Base-by-base conservation (phyloP, 2,797 vertebrate genomes). In the Scolopax rusticola region DNA sequence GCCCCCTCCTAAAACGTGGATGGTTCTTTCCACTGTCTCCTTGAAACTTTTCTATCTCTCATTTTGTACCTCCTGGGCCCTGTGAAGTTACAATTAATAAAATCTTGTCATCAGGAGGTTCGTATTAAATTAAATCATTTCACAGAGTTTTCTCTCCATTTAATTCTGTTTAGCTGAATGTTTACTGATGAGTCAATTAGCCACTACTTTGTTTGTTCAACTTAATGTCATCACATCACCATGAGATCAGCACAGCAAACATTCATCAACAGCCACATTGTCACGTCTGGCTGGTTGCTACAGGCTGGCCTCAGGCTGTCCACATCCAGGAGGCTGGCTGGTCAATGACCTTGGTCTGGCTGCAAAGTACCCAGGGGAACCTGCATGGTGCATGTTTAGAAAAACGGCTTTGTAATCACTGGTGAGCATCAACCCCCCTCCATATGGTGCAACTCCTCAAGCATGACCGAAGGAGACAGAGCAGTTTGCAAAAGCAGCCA, bases 151-250 rank as follows among this genome's bases (percentile, higher is more conserved):
- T 96, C 60, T 94, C n/a, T 87, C 36, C 9, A 23, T 91, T 71
- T 94, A 92, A 79, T 89, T 90, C 68, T 84, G 67, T 80, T 89
- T 84, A 89, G 60, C 48, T 74, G 81, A 84, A 90, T 93, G 95
- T 96, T 96, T 95, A 96, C 90, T 77, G 86, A 92, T 83, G 68
- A 95, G 86, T 95, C 92, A 94, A 96, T 96, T 93, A 94, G 70
- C 60, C 48, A 59, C 78, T 68, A 47, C 63, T 94, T 96, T 94
- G 92, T 96, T 96, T 96, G 80, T 90, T 94, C 94, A 56, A 32
- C 45, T 89, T 94, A 95, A 93, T 93, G 84, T 93, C 92, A 95
- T 85, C 94, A 60, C 88, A 89, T 93, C 81, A 60, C 84, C 71
- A 90, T 57, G 86, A 92, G 93, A 87, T 90, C 90, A 90, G 64